These are phyloP conservation scores for Drosophila austrosaltans DNA, from an alignment of 2,888 invertebrate genomes.

Conservation along the genomic window DNA sequence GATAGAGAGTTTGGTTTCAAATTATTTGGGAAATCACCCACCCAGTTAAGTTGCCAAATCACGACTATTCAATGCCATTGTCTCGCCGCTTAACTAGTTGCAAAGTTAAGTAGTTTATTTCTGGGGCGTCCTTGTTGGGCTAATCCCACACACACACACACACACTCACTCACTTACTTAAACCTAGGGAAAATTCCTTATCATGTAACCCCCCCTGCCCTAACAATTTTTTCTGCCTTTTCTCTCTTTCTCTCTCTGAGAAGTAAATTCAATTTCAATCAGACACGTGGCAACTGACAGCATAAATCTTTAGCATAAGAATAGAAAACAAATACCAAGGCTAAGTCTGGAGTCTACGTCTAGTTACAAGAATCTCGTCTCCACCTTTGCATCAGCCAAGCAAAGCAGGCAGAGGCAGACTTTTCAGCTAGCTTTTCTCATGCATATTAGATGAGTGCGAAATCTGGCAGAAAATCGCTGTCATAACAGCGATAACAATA, in stretches of 20 bases:
- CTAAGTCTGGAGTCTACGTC: conserved; percentile 28
- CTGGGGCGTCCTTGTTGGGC: conserved; percentile 46
- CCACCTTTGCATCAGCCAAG: neutral
- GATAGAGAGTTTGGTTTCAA: conserved; percentile 1
- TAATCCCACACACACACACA: conserved; percentile 57
- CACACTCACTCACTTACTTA: neutral
- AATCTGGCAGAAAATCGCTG: conserved; percentile 56
- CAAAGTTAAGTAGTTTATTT: conserved; percentile 81
- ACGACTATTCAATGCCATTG: conserved; percentile 52
- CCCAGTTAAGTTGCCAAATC: conserved; percentile 56
- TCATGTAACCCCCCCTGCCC: neutral
- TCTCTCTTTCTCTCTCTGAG: conserved; percentile 22
- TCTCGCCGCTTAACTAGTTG: conserved; percentile 78
- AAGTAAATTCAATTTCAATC: conserved; percentile 79
- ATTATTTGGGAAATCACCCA: conserved; percentile 30
- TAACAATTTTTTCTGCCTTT: neutral
- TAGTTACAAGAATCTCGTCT: conserved; percentile 2
- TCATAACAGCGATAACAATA: conserved; percentile 73
- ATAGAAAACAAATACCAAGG: conserved; percentile 36
- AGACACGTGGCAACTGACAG: conserved; percentile 77
- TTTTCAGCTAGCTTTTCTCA: conserved; percentile 63
- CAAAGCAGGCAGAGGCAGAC: conserved; percentile 26
- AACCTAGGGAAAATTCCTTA: conserved; percentile 17
- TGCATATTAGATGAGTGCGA: conserved; percentile 73
- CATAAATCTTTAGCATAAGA: conserved; percentile 76